Conservation (phyloP, 2,888 invertebrate genomes). For the Hyles lineata region DNA sequence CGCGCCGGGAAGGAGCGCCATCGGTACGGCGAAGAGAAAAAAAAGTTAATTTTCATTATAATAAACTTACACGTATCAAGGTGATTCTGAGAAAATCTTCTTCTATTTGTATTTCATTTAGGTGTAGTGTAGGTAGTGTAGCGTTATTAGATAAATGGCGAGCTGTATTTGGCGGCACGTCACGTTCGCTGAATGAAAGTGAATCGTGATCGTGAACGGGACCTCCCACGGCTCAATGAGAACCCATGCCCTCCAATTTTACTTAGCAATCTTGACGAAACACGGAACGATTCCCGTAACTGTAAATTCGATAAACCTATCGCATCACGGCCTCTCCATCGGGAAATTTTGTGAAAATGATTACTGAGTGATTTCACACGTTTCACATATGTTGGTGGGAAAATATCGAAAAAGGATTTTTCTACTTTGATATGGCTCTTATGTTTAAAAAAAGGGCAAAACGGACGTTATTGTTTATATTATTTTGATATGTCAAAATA, state of each 20-base stretch:
- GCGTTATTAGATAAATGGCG: conserved; percentile 66
- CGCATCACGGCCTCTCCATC: not conserved
- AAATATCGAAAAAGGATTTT: not conserved
- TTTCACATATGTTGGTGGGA: not conserved
- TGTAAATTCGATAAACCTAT: conserved; percentile 26
- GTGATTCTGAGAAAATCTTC: conserved; percentile 26
- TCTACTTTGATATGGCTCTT: no score
- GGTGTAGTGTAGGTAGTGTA: conserved; percentile 37
- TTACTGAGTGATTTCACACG: not conserved
- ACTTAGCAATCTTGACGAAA: conserved; percentile 36
- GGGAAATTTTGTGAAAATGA: not conserved
- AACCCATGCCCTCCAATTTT: conserved; percentile 54
- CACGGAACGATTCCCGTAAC: conserved; percentile 23
- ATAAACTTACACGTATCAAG: conserved; percentile 41
- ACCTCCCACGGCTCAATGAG: conserved; percentile 55
- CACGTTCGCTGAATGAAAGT: conserved; percentile 67
- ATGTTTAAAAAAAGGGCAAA: no score
- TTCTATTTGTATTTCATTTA: conserved; percentile 32
- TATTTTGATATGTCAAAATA: not conserved
- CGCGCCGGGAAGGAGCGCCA: conserved; percentile 43
- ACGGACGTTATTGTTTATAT: not conserved
- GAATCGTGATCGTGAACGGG: conserved; percentile 62
- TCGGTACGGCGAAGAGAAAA: conserved; percentile 48
- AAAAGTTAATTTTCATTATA: conserved; percentile 53
- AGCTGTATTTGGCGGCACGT: conserved; percentile 65